Percentiles rank a stretch among this genome's conserved stretches.
These are phyloP conservation scores for Drosophila paramelanica DNA, from an alignment of 2,888 invertebrate genomes.

Conservation along the genomic window DNA sequence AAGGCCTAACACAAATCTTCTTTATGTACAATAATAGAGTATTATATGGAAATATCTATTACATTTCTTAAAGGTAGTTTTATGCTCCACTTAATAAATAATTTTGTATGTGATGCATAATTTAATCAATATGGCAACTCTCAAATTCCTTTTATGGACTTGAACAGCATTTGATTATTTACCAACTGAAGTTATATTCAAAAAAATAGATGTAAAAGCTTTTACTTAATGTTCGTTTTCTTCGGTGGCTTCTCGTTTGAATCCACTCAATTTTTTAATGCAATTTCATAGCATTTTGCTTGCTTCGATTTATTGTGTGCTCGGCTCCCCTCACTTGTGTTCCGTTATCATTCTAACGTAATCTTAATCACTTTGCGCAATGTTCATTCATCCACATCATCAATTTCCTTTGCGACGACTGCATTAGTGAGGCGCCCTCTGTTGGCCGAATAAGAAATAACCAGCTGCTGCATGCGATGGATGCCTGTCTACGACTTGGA, in stretches of 20 bases:
- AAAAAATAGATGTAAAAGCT: constrained; percentile 14
- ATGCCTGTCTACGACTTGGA: constrained; percentile 38
- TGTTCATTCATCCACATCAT: constrained; percentile 84
- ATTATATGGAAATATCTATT: background rate
- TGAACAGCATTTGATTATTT: constrained; percentile 3
- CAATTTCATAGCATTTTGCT: constrained; percentile 61
- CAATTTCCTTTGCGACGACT: constrained; percentile 79
- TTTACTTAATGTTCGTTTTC: constrained; percentile 39
- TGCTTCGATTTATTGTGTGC: constrained; percentile 64
- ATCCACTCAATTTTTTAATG: constrained; percentile 50
- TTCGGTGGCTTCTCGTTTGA: background rate
- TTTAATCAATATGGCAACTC: background rate
- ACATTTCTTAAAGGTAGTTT: no score
- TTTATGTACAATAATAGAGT: background rate
- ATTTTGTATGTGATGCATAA: background rate
- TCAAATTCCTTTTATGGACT: background rate
- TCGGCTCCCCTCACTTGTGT: constrained; percentile 30
- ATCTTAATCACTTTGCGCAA: constrained; percentile 84
- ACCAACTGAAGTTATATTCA: constrained; percentile 16
- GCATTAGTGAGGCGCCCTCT: constrained; percentile 63
- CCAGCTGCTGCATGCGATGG: constrained; percentile 41
- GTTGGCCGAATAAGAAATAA: constrained; percentile 29
- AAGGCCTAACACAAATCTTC: constrained; percentile 10
- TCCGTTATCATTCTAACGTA: constrained; percentile 78
- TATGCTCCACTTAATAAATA: no score